Base-by-base conservation (phyloP, 2,888 invertebrate genomes). In the Chrysodeixis includens region DNA sequence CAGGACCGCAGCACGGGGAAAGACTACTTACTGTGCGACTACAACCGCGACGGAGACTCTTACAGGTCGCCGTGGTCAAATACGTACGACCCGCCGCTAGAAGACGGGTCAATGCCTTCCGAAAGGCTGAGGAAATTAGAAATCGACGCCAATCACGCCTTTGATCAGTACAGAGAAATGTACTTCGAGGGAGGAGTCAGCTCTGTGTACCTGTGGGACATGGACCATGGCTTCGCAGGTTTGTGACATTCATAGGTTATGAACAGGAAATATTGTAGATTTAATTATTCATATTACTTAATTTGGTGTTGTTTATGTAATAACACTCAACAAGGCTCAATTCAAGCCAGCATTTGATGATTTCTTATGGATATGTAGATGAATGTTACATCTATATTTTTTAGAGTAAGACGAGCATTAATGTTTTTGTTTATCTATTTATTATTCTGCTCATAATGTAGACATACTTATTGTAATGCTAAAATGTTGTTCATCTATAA, bases 171-270 rank as follows among this genome's bases (percentile, higher is more conserved):
- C 91, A 97, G 99, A 87, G 99, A 99, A 93, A 98, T 99, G 97
- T 99, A 99, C 92, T 99, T 99, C 91, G 99, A 99, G 93, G 99
- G 99, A 62, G 99, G 99, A 1, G 99, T 99, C 0, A 99, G 99
- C 18, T 99, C 99, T 7, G 99, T 99, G 4, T 99, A 99, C 93
- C 96, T 99, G 75, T 99, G 99, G 99, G 99, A 99, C 87, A 96
- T 99, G 91, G 99, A 99, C 88, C 98, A 98, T 93, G 99, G 99
- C 6, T 99, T 99, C 96, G 99, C 99, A 79, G 98, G 97, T 96
- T 73, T 74, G 84, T 82, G 40, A 66, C 40, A 67, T 4, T 49
- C 18, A 4, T 20, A 49, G 20, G 46, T 49, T 49, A 49, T 18
- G 10, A 20, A 49, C 18, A 49, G 46, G 46, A 49, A 49, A 49